These are phyloP conservation scores for Apamea sordens DNA, from an alignment of 2,888 invertebrate species.

Conservation along the genomic window DNA sequence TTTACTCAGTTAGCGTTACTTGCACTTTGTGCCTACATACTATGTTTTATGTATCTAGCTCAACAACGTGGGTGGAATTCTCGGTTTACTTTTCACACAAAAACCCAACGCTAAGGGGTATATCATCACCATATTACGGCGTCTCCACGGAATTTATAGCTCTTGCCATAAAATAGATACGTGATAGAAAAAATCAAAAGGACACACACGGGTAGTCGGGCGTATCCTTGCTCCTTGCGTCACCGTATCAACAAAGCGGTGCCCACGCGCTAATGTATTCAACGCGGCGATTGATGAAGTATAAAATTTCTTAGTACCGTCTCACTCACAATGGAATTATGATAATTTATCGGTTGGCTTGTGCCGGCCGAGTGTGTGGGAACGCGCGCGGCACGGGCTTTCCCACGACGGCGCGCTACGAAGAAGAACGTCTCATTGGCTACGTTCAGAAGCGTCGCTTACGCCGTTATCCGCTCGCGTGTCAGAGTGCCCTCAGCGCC, in stretches of 20 bases:
- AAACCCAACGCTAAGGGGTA: slow-evolving; percentile 66
- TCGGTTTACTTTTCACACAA: slow-evolving; percentile 71
- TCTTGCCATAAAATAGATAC: slow-evolving; percentile 78
- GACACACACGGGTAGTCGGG: slow-evolving; percentile 71
- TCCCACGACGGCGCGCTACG: slow-evolving; percentile 85
- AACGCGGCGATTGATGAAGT: slow-evolving; percentile 90
- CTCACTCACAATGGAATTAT: slow-evolving; percentile 91
- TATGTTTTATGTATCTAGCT: slow-evolving; percentile 66
- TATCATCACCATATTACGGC: slow-evolving; percentile 71
- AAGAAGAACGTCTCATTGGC: slow-evolving; percentile 79
- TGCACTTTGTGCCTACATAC: slow-evolving; percentile 50
- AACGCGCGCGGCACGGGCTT: slow-evolving; percentile 90
- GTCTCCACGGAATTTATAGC: slow-evolving; percentile 75
- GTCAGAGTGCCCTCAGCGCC: slow-evolving; percentile 53
- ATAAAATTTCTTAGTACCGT: slow-evolving; percentile 91
- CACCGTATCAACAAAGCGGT: slow-evolving; percentile 84
- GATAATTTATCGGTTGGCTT: slow-evolving; percentile 91
- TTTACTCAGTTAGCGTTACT: slow-evolving; percentile 64
- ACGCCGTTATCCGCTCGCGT: slow-evolving; percentile 74
- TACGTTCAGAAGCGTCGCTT: slow-evolving; percentile 75
- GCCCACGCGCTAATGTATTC: slow-evolving; percentile 90
- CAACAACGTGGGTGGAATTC: slow-evolving; percentile 68
- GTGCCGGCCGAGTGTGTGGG: slow-evolving; percentile 91
- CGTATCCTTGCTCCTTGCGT: slow-evolving; percentile 74
- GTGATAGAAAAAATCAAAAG: slow-evolving; percentile 80